Conservation (phyloP, 2,113 vertebrate genomes). For the Dolichallabes microphthalmus region DNA sequence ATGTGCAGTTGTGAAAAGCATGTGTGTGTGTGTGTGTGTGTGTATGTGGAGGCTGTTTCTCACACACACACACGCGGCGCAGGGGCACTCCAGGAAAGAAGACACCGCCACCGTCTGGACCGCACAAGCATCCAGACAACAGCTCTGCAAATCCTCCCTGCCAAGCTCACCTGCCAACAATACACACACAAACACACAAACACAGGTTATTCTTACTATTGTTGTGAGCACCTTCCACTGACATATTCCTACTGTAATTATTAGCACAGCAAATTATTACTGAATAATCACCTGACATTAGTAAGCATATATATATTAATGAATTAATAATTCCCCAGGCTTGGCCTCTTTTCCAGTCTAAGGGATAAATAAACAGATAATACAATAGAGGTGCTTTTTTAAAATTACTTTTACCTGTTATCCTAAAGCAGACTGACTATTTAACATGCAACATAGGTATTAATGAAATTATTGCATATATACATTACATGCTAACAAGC, state of each 20-base stretch:
- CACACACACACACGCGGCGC: constrained; percentile 37
- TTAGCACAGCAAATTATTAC: not conserved
- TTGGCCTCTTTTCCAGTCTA: not conserved
- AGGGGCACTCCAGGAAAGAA: constrained; percentile 44
- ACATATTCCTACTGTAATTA: not conserved
- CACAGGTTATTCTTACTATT: constrained; percentile 1
- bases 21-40: not conserved
- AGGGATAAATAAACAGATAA: too few species aligned
- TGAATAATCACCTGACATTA: not conserved
- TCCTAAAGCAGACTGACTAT: not conserved
- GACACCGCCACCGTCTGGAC: constrained; percentile 47
- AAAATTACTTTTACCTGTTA: not conserved
- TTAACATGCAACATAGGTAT: not conserved
- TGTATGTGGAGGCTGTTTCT: not conserved
- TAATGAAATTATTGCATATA: not conserved
- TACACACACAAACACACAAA: constrained; percentile 15
- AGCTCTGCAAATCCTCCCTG: constrained; percentile 45
- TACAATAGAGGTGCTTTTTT: not conserved
- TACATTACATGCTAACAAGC: not conserved
- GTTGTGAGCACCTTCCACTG: not conserved
- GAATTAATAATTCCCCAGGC: not conserved
- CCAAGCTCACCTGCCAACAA: constrained; percentile 46
- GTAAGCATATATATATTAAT: not conserved
- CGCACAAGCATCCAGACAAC: constrained; percentile 55
- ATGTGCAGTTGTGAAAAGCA: not conserved